phyloP scores from a whole-genome alignment of 2,113 vertebrate species.

The Nansenia antarctica region DNA sequence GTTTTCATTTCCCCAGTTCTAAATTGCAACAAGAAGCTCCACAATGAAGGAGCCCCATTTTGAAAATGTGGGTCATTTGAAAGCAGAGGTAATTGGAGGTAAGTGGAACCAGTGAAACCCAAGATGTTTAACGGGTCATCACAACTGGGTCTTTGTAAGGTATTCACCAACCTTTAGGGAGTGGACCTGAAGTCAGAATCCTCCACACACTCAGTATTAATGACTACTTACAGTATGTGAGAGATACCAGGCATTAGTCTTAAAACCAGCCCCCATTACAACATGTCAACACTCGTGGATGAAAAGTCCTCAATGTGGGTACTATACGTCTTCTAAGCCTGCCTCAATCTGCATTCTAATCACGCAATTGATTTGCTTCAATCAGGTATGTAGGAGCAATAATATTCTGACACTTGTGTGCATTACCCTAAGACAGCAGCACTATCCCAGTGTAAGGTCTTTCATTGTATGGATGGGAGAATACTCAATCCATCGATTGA shows the following conservation, averaged over 20 bases:
- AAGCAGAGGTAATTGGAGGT: constrained; percentile 16
- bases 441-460: not conserved
- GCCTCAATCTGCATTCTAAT: not conserved
- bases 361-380: not conserved
- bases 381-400: not conserved
- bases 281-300: too few relatives aligned
- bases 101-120: constrained; percentile 31
- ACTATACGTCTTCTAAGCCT: not conserved
- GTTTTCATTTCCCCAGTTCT: not conserved
- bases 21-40: not conserved
- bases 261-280: not conserved
- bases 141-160: constrained; percentile 9
- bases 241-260: not conserved
- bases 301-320: not conserved
- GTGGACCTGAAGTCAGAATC: not conserved
- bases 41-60: not conserved
- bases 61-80: constrained; percentile 8
- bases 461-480: constrained; percentile 23
- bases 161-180: not conserved
- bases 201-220: not conserved
- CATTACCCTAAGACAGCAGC: not conserved
- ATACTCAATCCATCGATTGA: constrained; percentile 35
- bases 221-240: not conserved
- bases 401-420: not conserved
- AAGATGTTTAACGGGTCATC: constrained; percentile 22